Conservation (phyloP, 2,888 invertebrate species). For the Heterodera filipjevi region DNA sequence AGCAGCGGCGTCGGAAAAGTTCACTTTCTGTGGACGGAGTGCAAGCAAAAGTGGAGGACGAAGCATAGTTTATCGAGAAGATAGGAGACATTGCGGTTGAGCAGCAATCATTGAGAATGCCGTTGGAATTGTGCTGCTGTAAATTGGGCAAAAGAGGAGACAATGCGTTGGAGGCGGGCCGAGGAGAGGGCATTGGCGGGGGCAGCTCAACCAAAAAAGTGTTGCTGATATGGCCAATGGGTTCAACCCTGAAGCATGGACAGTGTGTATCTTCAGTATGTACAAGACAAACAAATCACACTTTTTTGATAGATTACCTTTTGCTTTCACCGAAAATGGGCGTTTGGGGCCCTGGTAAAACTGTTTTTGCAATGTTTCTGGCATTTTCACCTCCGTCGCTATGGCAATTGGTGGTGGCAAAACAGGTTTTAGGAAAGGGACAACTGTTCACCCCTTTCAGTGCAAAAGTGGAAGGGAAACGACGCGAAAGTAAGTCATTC, state of each 20-base stretch:
- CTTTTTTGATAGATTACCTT: not conserved
- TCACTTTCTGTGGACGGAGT: conserved; percentile 23
- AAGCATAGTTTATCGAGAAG: not conserved
- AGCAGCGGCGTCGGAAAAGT: not conserved
- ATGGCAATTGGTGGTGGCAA: not conserved
- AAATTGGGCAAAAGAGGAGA: not conserved
- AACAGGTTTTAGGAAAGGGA: too few species aligned
- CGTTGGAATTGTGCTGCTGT: not conserved
- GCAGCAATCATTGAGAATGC: not conserved
- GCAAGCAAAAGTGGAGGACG: conserved; percentile 29
- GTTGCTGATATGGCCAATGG: not conserved
- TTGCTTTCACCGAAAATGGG: not conserved
- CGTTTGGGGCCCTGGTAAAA: not conserved
- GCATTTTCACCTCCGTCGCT: not conserved
- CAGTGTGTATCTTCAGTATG: not conserved
- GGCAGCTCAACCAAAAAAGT: conserved; percentile 33
- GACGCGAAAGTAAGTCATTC: not conserved
- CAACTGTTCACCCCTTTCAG: not conserved
- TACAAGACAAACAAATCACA: not conserved
- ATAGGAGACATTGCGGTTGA: not conserved
- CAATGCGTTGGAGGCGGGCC: conserved; percentile 6
- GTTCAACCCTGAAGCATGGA: conserved; percentile 11
- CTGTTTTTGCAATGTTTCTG: not conserved
- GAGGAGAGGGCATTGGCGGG: conserved; percentile 45
- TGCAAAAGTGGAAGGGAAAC: not conserved